A percentile compares a stretch with the other conserved stretches of the same genome.
These are phyloP conservation scores for Chironomus tepperi DNA, from an alignment of 1,140 invertebrate species.

Conservation along the genomic window DNA sequence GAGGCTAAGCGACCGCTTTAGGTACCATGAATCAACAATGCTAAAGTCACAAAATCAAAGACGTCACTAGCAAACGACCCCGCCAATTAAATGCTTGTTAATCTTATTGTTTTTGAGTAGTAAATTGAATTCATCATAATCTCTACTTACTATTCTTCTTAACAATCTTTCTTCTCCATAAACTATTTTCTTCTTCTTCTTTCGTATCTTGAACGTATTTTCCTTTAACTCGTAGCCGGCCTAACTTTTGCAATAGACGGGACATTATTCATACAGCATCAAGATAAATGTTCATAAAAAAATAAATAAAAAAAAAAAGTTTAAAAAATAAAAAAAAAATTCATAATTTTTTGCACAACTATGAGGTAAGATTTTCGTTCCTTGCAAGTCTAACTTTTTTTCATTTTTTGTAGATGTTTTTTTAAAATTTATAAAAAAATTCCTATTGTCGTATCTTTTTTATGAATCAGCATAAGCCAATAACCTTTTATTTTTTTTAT, in stretches of 20 bases:
- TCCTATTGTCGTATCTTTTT: no score
- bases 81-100: neutral
- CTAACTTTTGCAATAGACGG: slow-evolving; percentile 10
- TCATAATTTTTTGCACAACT: neutral
- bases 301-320: slow-evolving; percentile 15
- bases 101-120: neutral
- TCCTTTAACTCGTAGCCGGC: neutral
- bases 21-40: no score
- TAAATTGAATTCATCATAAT: neutral
- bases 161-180: neutral
- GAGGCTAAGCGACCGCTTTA: no score
- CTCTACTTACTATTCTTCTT: neutral
- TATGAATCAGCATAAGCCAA: no score
- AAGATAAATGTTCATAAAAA: slow-evolving; percentile 7
- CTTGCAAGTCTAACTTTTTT: no score
- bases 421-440: no score
- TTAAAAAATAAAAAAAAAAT: neutral
- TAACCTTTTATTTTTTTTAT: no score
- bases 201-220: neutral
- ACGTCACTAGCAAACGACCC: no score
- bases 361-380: neutral
- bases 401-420: no score
- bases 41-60: no score
- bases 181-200: neutral
- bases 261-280: neutral